Base-by-base conservation (phyloP, 2,113 vertebrate genomes). In the Microcebus jonahi region DNA sequence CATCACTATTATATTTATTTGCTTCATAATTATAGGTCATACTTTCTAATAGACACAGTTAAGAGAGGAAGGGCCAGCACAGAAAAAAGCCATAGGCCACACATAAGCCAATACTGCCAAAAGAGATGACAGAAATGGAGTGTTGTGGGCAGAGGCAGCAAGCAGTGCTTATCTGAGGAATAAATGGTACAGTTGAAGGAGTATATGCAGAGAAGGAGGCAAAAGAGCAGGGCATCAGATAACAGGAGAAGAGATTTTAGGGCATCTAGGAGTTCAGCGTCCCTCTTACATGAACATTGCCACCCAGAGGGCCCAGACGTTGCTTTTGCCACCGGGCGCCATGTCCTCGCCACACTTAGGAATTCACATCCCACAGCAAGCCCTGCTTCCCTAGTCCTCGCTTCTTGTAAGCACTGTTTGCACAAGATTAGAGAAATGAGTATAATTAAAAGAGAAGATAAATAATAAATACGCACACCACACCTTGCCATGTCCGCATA, bases 31-130 rank as follows among this genome's bases (percentile, higher is more conserved):
- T 59, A 83, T 15, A 90, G 17, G 25, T 84, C 80, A 75, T 53
- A 77, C 14, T 82, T 92, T 97, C 91, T 91, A 76, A 45, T 34
- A 75, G 75, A 42, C n/a, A 63, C 61, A 50, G 55, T 39, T 91
- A 25, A 75, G 29, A 90, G 61, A 68, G 55, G 48, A 82, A 90
- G 34, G 53, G n/a, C 45, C 42, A 65, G 50, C 11, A 70, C 27
- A 75, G 42, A 57, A n/a, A 84, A 76, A 76, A 77, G 3, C 48
- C 48, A n/a, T 4, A 9, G 36, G 73, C 34, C n/a, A 42, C 29
- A 23, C 36, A 73, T 7, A 53, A 92, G 61, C 27, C 27, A 55
- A 34, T 20, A 36, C 27, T 8, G 31, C 39, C 42, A 4, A 21
- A 67, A 17, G 48, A 3, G 87, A 42, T 39, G 65, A 18, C n/a